Evolutionary conservation across 1,140 invertebrate genomes (phyloP).

Genomic region (Stegodyphus dumicola): DNA sequence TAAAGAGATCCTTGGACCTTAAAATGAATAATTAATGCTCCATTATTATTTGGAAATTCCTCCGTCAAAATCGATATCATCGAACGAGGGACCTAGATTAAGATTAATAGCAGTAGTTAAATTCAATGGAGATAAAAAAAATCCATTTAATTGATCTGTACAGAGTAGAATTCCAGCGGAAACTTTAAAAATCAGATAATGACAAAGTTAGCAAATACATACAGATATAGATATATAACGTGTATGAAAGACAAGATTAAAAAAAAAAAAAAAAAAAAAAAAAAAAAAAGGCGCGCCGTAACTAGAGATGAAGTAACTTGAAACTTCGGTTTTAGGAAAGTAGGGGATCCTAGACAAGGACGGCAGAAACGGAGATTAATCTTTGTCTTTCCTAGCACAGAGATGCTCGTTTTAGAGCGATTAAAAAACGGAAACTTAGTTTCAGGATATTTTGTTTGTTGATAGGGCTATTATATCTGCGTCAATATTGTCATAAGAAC

Average conservation of each 20-base stretch:
- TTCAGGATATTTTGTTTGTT: background rate
- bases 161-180: conserved; percentile 4
- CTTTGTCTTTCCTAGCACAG: background rate
- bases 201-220: conserved; percentile 15
- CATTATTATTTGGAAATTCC: conserved; percentile 55
- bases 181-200: conserved; percentile 42
- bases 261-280: too few relatives aligned
- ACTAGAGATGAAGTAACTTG: background rate
- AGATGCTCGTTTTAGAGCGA: background rate
- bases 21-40: conserved; percentile 58
- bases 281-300: background rate
- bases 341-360: background rate
- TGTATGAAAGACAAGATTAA: too few relatives aligned
- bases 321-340: background rate
- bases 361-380: background rate
- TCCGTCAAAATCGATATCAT: conserved; percentile 45
- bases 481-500: background rate
- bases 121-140: conserved; percentile 33
- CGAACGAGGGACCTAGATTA: conserved; percentile 27
- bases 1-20: background rate
- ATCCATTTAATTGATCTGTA: conserved; percentile 45
- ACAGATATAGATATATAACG: background rate
- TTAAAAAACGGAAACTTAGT: background rate
- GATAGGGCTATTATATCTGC: background rate
- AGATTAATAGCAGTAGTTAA: conserved; percentile 43